Conservation (phyloP, 1,140 invertebrate species). For the Zaprionus gabonicus region DNA sequence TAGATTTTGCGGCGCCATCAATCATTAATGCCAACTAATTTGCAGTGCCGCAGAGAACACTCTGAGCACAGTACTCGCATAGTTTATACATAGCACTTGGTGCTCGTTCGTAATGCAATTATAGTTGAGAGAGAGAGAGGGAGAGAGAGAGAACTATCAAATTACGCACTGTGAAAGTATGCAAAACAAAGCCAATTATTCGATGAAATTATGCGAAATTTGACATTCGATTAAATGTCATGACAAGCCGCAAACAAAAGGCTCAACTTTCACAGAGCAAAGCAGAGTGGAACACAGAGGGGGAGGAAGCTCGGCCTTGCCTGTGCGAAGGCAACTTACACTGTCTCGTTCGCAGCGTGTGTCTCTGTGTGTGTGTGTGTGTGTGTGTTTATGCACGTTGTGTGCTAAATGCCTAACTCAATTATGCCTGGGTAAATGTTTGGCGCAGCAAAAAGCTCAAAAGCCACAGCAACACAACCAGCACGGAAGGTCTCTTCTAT, state of each 20-base stretch:
- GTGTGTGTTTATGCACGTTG: constrained; percentile 21
- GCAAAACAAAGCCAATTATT: constrained; percentile 63
- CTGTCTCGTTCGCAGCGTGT: neutral
- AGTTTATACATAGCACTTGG: neutral
- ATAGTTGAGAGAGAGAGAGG: constrained; percentile 26
- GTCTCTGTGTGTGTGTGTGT: constrained; percentile 1
- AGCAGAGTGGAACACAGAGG: neutral
- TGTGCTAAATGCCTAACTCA: constrained; percentile 74
- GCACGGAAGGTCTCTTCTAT: constrained; percentile 28
- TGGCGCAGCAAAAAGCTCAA: constrained; percentile 77
- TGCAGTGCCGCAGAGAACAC: constrained; percentile 10
- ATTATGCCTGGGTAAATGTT: constrained; percentile 75
- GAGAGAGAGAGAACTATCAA: constrained; percentile 17
- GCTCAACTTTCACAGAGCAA: constrained; percentile 36
- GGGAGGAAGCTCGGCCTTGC: neutral
- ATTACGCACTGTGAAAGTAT: constrained; percentile 41
- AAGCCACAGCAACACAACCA: constrained; percentile 70
- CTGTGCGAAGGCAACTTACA: neutral
- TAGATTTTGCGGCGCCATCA: constrained; percentile 32
- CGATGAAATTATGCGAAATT: constrained; percentile 63
- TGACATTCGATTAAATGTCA: constrained; percentile 67
- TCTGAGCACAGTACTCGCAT: constrained; percentile 6
- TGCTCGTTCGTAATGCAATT: constrained; percentile 60
- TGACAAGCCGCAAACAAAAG: constrained; percentile 61
- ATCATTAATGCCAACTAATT: constrained; percentile 47